A percentile compares a stretch with the other conserved stretches of the same genome.
Evolutionary conservation across 1,140 invertebrate species (phyloP).

Genomic region (Calosoma granatense): DNA sequence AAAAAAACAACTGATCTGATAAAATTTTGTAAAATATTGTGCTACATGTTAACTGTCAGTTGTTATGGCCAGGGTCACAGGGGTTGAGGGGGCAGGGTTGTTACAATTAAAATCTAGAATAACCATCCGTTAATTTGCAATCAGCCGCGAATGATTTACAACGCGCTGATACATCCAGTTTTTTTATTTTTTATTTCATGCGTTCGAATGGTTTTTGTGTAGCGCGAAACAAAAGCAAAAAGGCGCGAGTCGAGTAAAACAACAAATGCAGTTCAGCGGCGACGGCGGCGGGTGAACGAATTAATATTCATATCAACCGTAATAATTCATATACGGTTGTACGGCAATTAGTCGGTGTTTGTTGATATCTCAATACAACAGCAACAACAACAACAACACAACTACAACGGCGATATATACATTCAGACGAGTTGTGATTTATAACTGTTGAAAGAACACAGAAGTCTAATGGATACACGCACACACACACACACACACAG

Average conservation of each 20-base stretch:
- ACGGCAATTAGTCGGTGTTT: not conserved
- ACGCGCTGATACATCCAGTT: not conserved
- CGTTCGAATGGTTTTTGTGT: not conserved
- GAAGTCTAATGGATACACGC: not conserved
- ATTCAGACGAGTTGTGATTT: not conserved
- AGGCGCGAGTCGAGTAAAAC: not conserved
- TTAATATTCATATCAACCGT: slow-evolving; percentile 3
- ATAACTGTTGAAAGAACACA: slow-evolving; percentile 4
- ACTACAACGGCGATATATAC: not conserved
- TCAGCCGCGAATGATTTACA: not conserved
- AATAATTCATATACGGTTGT: not conserved
- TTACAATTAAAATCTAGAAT: no score
- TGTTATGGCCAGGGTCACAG: no score
- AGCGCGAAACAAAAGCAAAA: not conserved
- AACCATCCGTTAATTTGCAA: not conserved
- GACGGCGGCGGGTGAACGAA: no score
- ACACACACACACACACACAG: no score
- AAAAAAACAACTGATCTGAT: no score
- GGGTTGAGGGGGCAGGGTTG: no score
- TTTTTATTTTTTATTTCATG: not conserved
- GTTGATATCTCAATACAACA: slow-evolving; percentile 4
- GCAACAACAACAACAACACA: not conserved
- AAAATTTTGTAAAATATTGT: no score
- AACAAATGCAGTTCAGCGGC: not conserved
- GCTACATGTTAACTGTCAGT: no score